Conservation (phyloP, 2,888 invertebrate species). For the Sicus ferrugineus region DNA sequence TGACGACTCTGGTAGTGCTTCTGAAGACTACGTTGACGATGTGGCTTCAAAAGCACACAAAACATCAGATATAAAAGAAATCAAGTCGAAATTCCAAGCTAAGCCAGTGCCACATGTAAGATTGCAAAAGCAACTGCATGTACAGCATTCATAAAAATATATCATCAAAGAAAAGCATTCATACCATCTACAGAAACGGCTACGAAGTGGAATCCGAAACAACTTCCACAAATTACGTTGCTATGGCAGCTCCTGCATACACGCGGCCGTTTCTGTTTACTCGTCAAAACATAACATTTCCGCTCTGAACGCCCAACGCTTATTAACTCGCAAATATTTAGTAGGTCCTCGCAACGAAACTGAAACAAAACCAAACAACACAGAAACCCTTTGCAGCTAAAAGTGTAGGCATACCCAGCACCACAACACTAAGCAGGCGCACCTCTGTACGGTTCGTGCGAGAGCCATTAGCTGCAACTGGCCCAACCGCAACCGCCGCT, state of each 20-base stretch:
- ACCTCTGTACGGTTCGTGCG: conserved; percentile 17
- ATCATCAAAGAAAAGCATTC: conserved; percentile 8
- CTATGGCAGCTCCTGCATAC: background rate
- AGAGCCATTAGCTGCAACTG: background rate
- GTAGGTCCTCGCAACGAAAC: conserved; percentile 24
- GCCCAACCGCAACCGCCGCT: background rate
- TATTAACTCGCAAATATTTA: conserved; percentile 26
- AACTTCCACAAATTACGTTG: conserved; percentile 4
- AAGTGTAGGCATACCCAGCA: conserved; percentile 43
- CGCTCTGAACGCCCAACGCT: too few species aligned
- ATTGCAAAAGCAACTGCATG: conserved; percentile 56
- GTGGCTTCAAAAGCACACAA: conserved; percentile 29
- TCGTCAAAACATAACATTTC: background rate
- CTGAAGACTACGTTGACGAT: conserved; percentile 47
- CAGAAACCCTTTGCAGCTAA: conserved; percentile 36
- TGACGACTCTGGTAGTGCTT: conserved; percentile 50
- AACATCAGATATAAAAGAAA: conserved; percentile 33
- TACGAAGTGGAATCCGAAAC: conserved; percentile 11
- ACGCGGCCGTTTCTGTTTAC: conserved; percentile 30
- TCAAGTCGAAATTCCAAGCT: conserved; percentile 22
- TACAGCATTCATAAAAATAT: conserved; percentile 50
- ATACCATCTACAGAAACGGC: conserved; percentile 27
- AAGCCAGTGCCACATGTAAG: conserved; percentile 53
- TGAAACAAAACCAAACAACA: conserved; percentile 25
- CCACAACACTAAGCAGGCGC: conserved; percentile 19